Evolutionary conservation across 2,888 invertebrate species (phyloP).

Genomic region (Lithophane ornitopus): DNA sequence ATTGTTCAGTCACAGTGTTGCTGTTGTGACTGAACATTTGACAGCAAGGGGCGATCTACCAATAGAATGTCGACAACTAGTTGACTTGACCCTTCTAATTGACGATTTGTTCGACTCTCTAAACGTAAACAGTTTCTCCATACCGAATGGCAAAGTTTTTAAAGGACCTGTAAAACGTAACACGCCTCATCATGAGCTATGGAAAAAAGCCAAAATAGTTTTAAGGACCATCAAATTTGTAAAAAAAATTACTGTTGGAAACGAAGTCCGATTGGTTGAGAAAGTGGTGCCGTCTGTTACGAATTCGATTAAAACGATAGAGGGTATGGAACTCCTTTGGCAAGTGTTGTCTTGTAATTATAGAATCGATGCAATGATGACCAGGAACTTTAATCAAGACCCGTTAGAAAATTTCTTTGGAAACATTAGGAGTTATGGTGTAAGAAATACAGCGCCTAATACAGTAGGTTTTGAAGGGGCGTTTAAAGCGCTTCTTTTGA

Average conservation of each 20-base stretch:
- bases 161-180: slow-evolving; percentile 16
- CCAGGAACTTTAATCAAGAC: slow-evolving; percentile 47
- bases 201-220: slow-evolving; percentile 5
- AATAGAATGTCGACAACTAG: neutral
- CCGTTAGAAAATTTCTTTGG: slow-evolving; percentile 13
- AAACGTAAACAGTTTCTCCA: slow-evolving; percentile 3
- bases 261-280: slow-evolving; percentile 58
- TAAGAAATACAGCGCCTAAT: slow-evolving; percentile 2
- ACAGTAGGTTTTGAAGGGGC: slow-evolving; percentile 1
- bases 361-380: slow-evolving; percentile 58
- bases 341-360: slow-evolving; percentile 59
- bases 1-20: slow-evolving; percentile 68
- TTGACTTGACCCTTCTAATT: slow-evolving; percentile 2
- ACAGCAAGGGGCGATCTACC: slow-evolving; percentile 30
- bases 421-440: slow-evolving; percentile 7
- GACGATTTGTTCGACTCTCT: slow-evolving; percentile 5
- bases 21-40: slow-evolving; percentile 58
- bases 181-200: slow-evolving; percentile 2
- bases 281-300: slow-evolving; percentile 57
- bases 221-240: neutral
- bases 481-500: too few species aligned
- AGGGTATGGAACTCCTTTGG: slow-evolving; percentile 64
- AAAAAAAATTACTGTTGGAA: neutral
- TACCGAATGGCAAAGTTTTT: slow-evolving; percentile 30
- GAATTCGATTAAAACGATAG: slow-evolving; percentile 68